Base-by-base conservation (phyloP, 1,140 invertebrate genomes). In the Portunus trituberculatus region DNA sequence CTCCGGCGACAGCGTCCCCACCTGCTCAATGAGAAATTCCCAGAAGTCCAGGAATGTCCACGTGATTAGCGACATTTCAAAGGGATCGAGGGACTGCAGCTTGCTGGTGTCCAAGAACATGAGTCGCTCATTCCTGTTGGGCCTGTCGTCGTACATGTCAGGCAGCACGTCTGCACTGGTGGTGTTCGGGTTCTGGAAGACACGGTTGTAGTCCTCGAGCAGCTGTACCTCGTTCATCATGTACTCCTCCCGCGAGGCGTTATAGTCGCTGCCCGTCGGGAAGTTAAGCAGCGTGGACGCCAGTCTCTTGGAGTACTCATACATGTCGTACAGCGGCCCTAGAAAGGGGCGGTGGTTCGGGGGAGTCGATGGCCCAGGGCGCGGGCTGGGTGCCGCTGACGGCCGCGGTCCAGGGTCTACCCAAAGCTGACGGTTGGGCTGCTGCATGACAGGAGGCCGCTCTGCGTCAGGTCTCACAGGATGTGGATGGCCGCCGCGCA, bases 41-140 rank as follows among this genome's bases (percentile, higher is more conserved):
- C 96, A 96, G 84, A 96, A 96, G 31, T 96, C 96, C 39, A 96
- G 83, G 89, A 96, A 96, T 10, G 96, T 96, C 92, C 95, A 96
- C 8, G 96, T 96, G 48, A 96, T 86, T 8, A 96, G 93, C 31
- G 95, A 96, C 46, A 96, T 32, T 46, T 96, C 96, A 83, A 96
- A 95, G 14, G 96, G 95, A 83, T 82, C 93, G 46, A 96, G 89
- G 10, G 96, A 76, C 25, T 93, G 52, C 20, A 96, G 84, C 67
- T 93, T 94, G n/a, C 93, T 92, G 25, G 95, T 89, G 87, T 95
- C 95, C 32, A 93, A 25, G 29, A 95, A 59, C 95, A 95, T 95
- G 32, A 95, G 59, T 14, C 95, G 92, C 45, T 96, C 94, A 32
- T 95, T 94, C 76, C 95, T 95, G 83, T 76, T 87, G 4, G 95